These are phyloP conservation scores for Pangasius mekongensis DNA, from an alignment of 2,797 vertebrate species.

Conservation along the genomic window DNA sequence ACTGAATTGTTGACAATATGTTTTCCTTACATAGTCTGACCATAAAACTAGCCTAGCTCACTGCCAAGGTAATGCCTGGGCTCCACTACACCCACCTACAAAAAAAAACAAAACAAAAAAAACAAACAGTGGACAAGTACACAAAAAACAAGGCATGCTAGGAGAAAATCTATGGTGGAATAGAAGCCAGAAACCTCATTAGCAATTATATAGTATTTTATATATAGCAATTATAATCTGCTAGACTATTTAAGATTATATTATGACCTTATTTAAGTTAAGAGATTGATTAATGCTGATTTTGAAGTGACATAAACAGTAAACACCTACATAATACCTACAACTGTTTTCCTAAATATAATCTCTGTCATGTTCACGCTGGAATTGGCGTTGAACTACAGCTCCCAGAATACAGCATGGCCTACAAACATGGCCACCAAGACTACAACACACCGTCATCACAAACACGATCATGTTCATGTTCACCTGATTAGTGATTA, in stretches of 20 bases:
- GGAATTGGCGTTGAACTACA: too few species aligned
- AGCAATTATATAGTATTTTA: background rate
- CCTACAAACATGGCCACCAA: too few species aligned
- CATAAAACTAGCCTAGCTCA: slow-evolving; percentile 41
- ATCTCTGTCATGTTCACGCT: too few species aligned
- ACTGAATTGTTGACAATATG: slow-evolving; percentile 50
- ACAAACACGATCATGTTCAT: too few species aligned
- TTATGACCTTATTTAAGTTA: background rate
- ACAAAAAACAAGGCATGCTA: background rate
- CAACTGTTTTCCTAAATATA: background rate
- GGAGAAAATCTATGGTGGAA: background rate
- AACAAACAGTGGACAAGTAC: background rate
- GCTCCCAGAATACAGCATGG: too few species aligned
- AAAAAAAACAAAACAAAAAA: background rate
- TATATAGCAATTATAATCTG: background rate
- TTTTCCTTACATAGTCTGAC: slow-evolving; percentile 35
- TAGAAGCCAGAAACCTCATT: background rate
- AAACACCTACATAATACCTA: background rate
- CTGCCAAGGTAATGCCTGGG: slow-evolving; percentile 49
- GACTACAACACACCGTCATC: too few species aligned
- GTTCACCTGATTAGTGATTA: too few species aligned
- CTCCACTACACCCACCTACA: background rate
- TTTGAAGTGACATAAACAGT: background rate
- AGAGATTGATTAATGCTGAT: background rate
- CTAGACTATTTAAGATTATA: too few species aligned